Evolutionary conservation across 1,140 invertebrate genomes (phyloP).

Genomic region (Vanessa atalanta): DNA sequence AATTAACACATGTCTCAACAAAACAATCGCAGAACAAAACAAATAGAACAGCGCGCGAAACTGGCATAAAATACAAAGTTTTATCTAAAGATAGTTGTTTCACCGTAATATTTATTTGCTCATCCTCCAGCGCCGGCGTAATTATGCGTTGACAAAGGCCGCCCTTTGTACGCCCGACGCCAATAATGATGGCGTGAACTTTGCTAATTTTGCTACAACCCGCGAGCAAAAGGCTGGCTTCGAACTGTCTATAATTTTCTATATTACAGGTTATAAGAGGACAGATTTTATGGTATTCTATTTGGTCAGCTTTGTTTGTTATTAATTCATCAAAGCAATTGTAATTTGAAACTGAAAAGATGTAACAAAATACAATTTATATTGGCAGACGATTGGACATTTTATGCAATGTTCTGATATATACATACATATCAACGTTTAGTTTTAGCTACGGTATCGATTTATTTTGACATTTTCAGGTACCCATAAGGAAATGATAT

Average conservation of each 20-base stretch:
- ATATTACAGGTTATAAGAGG: background rate
- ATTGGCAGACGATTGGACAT: too few species aligned
- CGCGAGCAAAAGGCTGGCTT: slow-evolving; percentile 36
- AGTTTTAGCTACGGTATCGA: too few species aligned
- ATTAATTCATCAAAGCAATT: too few species aligned
- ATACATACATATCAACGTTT: too few species aligned
- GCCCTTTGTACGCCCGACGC: slow-evolving; percentile 61
- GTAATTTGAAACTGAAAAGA: too few species aligned
- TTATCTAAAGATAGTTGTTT: slow-evolving; percentile 32
- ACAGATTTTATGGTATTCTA: background rate
- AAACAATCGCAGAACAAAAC: slow-evolving; percentile 31
- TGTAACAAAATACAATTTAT: too few species aligned
- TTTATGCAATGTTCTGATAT: too few species aligned
- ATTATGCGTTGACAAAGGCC: slow-evolving; percentile 66
- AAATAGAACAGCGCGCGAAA: slow-evolving; percentile 11
- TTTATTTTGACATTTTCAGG: too few species aligned
- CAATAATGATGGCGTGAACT: slow-evolving; percentile 68
- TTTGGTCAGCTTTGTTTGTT: background rate
- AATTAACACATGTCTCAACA: slow-evolving; percentile 24
- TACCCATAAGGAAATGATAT: too few species aligned
- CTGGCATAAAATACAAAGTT: slow-evolving; percentile 24
- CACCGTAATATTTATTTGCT: slow-evolving; percentile 34
- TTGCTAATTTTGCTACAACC: slow-evolving; percentile 67
- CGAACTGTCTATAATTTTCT: slow-evolving; percentile 8
- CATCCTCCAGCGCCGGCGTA: slow-evolving; percentile 35